Percentiles rank a stretch among this genome's conserved stretches.
Evolutionary conservation across 2,888 invertebrate genomes (phyloP).

Genomic region (Alviniconcha strummeri): DNA sequence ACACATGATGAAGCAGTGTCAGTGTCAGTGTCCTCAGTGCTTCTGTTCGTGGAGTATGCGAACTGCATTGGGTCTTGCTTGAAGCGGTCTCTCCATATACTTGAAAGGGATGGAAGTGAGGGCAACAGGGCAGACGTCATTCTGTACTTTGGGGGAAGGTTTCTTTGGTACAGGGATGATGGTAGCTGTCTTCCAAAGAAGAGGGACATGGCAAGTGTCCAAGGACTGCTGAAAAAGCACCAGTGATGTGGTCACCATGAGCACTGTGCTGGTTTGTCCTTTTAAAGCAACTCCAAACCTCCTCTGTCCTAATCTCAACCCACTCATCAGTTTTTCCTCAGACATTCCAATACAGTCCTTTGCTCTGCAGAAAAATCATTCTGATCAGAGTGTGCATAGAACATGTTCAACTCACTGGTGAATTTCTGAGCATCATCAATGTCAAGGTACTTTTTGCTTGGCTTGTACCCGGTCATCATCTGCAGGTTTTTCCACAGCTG

Average conservation of each 20-base stretch:
- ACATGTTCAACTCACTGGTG: not conserved
- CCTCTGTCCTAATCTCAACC: not conserved
- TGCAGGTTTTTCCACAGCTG: not conserved
- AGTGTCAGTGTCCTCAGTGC: not conserved
- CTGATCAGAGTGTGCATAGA: not conserved
- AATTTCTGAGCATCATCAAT: not conserved
- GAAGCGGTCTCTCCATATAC: not conserved
- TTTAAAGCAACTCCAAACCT: not conserved
- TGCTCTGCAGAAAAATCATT: not conserved
- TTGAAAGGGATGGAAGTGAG: not conserved
- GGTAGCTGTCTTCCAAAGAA: not conserved
- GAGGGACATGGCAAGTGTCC: not conserved
- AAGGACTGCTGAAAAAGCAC: not conserved
- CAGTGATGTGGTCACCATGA: not conserved
- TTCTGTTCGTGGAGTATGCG: not conserved
- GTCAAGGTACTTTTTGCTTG: not conserved
- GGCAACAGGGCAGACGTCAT: constrained; percentile 1
- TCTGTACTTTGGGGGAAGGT: not conserved
- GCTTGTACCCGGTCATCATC: not conserved
- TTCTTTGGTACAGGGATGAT: not conserved
- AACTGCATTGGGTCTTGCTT: not conserved
- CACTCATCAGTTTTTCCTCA: no score
- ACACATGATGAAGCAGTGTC: not conserved
- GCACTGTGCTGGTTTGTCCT: not conserved
- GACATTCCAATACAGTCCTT: not conserved